Evolutionary conservation across 2,113 vertebrate species (phyloP), one percentile per base, ranked within the genome.

Genomic region (Progne subis): DNA sequence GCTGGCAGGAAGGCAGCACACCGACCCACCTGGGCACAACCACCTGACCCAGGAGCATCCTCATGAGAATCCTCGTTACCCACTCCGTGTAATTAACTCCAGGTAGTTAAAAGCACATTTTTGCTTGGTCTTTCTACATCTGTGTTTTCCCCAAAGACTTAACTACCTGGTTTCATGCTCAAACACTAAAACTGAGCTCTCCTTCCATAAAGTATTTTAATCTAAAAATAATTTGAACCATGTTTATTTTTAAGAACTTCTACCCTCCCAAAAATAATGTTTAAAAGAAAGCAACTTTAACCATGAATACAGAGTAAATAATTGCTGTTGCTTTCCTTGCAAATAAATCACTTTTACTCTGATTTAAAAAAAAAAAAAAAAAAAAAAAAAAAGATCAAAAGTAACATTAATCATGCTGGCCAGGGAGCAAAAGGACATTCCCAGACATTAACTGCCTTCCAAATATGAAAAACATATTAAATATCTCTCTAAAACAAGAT

Each of bases 401-500:
- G 86, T 92, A 89, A 82, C 94, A 91, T 92, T 92, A 96, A 95
- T 95, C 74, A 34, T 94, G 94, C 91, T 97, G 96, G 97, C 96
- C 78, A 61, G 88, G 80, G 97, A 98, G 97, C 95, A 91, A 97
- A 97, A 97, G 94, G 97, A 97, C 97, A 97, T 98, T 97, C 97
- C 96, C 91, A 98, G 97, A 97, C 97, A 93, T 94, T 95, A 92
- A 94, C 91, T 97, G 92, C 96, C 96, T 96, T 96, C 95, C 97
- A 97, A 98, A 97, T 97, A 97, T 96, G 96, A 98, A 97, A 97
- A 98, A 94, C 96, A 95, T 96, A 98, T 98, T 97, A 94, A 97
- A 97, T 97, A 96, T 94, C 92, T 97, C 95, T 91, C 95, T 97
- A 70, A 93, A 96, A 80, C 89, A 97, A 97, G 96, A 97, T 96